phyloP scores from a whole-genome alignment of 2,113 vertebrate genomes.

The Bubalus kerabau region DNA sequence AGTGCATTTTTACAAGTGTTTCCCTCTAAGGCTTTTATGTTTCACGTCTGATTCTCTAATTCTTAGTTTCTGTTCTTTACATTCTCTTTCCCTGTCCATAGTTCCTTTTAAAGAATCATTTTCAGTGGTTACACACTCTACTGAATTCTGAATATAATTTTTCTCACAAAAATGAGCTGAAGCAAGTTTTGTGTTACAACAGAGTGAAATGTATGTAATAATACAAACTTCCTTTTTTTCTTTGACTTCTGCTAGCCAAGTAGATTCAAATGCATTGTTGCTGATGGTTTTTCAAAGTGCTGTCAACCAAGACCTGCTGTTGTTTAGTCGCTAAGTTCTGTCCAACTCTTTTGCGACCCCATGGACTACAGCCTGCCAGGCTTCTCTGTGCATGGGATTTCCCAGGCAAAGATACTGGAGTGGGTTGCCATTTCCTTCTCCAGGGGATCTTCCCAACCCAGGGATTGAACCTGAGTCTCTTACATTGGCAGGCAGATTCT shows the following conservation, averaged over 20 bases:
- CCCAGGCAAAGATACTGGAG: not conserved
- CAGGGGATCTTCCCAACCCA: not conserved
- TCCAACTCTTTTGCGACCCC: not conserved
- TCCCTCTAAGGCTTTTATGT: not conserved
- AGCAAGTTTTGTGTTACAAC: not conserved
- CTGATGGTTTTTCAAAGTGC: not conserved
- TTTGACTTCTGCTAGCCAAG: not conserved
- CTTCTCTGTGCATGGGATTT: not conserved
- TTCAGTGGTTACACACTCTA: not conserved
- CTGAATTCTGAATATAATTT: not conserved
- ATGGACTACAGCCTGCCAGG: not conserved
- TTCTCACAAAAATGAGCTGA: not conserved
- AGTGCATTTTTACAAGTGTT: not conserved
- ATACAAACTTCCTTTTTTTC: not conserved
- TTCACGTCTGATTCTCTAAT: not conserved
- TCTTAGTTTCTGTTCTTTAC: not conserved
- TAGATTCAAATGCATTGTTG: not conserved
- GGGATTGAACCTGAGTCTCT: not conserved
- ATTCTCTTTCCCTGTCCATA: not conserved
- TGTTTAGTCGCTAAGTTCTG: not conserved
- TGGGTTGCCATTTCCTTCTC: not conserved
- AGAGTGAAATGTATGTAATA: not conserved
- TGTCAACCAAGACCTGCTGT: not conserved
- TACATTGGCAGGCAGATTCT: not conserved
- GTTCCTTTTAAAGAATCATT: not conserved